Base-by-base conservation (phyloP, 2,888 invertebrate species). In the Tribolium freemani region DNA sequence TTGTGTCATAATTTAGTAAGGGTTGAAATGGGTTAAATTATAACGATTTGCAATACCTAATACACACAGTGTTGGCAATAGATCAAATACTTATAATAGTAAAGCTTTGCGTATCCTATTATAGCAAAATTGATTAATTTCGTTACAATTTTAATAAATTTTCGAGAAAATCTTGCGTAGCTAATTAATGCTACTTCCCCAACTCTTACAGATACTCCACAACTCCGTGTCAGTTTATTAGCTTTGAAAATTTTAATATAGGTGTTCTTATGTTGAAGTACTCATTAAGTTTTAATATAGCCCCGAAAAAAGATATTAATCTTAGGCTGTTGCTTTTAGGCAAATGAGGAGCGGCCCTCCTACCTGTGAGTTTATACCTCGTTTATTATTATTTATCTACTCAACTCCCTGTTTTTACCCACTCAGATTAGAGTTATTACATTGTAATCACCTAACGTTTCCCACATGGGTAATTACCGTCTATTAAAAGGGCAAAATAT, bases 251-350 rank as follows among this genome's bases (percentile, higher is more conserved):
- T 79, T 80, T 79, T 80, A 81, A 81, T 80, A 81, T 79, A 79
- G 76, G 76, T 76, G 78, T 76, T 75, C 79, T 79, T 75, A 75
- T 74, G 73, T 72, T 74, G 75, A 51, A 75, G 74, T 69, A 74
- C 75, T 81, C 80, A 81, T 81, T 81, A 81, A 80, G 74, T 81
- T 81, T 80, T 79, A 81, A 80, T 81, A 79, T 75, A 80, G 78
- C 79, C 76, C 77, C 74, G 61, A 57, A 57, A 44, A 75, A 80
- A 71, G 81, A 82, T 79, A 82, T 82, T 82, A 82, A 82, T 81
- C 80, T 81, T 79, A 26, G 54, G 54, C 46, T 26, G 54, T 45
- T 21, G 66, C 66, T 66, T 66, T 66, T 63, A 66, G 11, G 66
- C 46, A 66, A 66, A 66, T 56, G 66, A 66, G 46, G 10, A 53